These are phyloP conservation scores for Eupeodes luniger DNA, from an alignment of 2,888 invertebrate species.

Conservation along the genomic window DNA sequence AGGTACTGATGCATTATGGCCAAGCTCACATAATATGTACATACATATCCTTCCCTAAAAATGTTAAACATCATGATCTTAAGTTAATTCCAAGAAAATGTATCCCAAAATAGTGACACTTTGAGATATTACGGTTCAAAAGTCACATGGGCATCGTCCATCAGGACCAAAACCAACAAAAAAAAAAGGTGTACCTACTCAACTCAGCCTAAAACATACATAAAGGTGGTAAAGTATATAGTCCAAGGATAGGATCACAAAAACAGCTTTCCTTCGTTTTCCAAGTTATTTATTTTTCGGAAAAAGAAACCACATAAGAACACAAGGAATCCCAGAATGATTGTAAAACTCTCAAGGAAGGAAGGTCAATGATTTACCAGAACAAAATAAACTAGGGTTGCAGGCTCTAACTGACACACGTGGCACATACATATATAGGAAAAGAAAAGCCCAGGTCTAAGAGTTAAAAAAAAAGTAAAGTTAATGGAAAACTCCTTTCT, in stretches of 20 bases:
- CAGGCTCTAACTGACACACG: not conserved
- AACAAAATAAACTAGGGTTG: slow-evolving; percentile 20
- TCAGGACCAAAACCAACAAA: slow-evolving; percentile 73
- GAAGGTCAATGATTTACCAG: slow-evolving; percentile 46
- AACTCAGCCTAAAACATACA: too few species aligned
- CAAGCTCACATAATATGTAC: too few species aligned
- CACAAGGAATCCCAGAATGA: slow-evolving; percentile 40
- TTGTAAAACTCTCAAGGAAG: slow-evolving; percentile 49
- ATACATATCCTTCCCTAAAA: slow-evolving; percentile 6
- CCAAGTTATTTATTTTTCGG: slow-evolving; percentile 4
- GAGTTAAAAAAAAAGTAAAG: not conserved
- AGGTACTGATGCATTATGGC: slow-evolving; percentile 34
- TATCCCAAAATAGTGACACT: slow-evolving; percentile 75
- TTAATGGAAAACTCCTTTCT: slow-evolving; percentile 20
- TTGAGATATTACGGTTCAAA: slow-evolving; percentile 78
- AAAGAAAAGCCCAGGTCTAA: not conserved
- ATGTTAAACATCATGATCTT: slow-evolving; percentile 46
- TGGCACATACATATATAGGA: not conserved
- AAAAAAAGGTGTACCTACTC: slow-evolving; percentile 50
- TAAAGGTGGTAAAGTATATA: too few species aligned
- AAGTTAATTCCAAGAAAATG: slow-evolving; percentile 76
- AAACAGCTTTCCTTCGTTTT: not conserved
- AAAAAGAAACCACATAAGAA: not conserved
- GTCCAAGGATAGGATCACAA: not conserved
- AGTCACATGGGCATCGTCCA: slow-evolving; percentile 78